Conservation (phyloP, 2,113 vertebrate genomes). For the mouse (Mus musculus) region GRCm39 chr5:4434501-4435000, state of each 20-base stretch:
- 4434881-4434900: conserved; percentile 52
- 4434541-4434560: conserved; percentile 62
- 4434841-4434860: conserved; percentile 31
- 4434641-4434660: conserved; percentile 78
- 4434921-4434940: conserved; percentile 70
- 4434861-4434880: conserved; percentile 57
- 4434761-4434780: conserved; percentile 52
- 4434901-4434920: conserved; percentile 41
- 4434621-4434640: conserved; percentile 77
- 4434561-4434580: conserved; percentile 46
- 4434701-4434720: conserved; percentile 73
- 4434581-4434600: too few relatives aligned
- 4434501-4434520: conserved; percentile 71
- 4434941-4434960: conserved; percentile 65
- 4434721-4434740: conserved; percentile 61
- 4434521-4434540: conserved; percentile 33
- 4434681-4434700: conserved; percentile 63
- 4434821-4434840: conserved; percentile 37
- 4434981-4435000: conserved; percentile 66
- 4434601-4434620: conserved; percentile 65
- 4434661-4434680: conserved; percentile 78
- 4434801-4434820: conserved; percentile 56
- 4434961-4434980: conserved; percentile 69
- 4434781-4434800: conserved; percentile 54
- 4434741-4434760: conserved; percentile 51